These are phyloP conservation scores for Lordiphosa andalusiaca DNA, from an alignment of 2,888 invertebrate species.

Conservation along the genomic window DNA sequence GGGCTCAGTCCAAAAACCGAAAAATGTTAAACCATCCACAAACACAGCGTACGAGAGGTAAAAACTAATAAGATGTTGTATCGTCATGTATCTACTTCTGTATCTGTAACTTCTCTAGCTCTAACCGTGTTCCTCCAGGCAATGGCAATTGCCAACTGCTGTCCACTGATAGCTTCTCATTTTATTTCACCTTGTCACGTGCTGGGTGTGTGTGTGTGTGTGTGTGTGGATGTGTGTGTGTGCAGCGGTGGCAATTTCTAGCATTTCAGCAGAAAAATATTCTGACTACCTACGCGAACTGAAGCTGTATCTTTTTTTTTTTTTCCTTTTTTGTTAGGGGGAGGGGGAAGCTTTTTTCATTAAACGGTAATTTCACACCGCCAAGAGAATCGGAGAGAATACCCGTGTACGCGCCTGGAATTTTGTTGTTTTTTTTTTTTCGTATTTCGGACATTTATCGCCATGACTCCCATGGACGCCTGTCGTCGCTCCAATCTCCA, in stretches of 20 bases:
- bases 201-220: constrained; percentile 33
- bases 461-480: constrained; percentile 25
- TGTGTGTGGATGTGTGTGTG: constrained; percentile 25
- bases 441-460: constrained; percentile 64
- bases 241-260: constrained; percentile 71
- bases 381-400: constrained; percentile 10
- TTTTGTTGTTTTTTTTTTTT: too few relatives aligned
- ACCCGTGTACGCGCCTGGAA: constrained; percentile 61
- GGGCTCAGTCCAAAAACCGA: too few relatives aligned
- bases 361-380: constrained; percentile 75
- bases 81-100: constrained; percentile 42
- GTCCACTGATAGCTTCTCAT: constrained; percentile 69
- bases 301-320: constrained; percentile 17
- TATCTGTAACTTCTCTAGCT: neutral
- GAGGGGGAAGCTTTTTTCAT: constrained; percentile 59
- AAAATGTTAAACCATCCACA: too few relatives aligned
- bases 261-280: constrained; percentile 70
- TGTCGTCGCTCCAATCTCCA: constrained; percentile 64
- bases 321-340: constrained; percentile 10
- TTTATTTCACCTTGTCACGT: constrained; percentile 74
- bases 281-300: constrained; percentile 65
- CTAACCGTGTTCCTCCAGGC: constrained; percentile 28
- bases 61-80: constrained; percentile 72
- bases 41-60: constrained; percentile 24
- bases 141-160: constrained; percentile 22